Evolutionary conservation across 2,888 invertebrate species (phyloP), one percentile per base, ranked within the genome.

Genomic region (Mystacides longicornis): DNA sequence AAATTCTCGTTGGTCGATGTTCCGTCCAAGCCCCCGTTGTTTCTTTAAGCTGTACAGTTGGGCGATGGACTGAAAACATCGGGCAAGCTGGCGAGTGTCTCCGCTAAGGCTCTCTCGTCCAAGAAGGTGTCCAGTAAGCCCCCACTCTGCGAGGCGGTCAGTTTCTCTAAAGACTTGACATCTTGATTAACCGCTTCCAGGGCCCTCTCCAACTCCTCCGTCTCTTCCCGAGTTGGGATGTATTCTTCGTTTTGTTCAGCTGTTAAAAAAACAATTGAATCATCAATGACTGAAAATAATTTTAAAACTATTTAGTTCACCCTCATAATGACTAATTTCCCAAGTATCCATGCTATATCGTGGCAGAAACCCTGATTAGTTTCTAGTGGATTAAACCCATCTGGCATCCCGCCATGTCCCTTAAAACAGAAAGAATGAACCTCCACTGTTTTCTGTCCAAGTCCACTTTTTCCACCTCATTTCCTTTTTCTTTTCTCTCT

Each of bases 121-220:
- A 85, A 65, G 56, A 82, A 75, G 21, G 85, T 82, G 65, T 85
- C 85, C 51, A 80, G 67, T 56, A 81, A 68, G 23, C 51, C 53
- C 7, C n/a, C 16, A 16, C 37, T 14, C 52, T 56, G 54, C 3
- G 58, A 56, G 16, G 53, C 56, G 2, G 82, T 83, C 69, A 83
- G 73, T 69, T 85, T 83, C 67, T 86, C 85, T 64, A 86, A 70
- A 56, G 83, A 83, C 69, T 85, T 81, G 19, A 85, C 82, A 66
- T 85, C 84, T 67, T 85, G 83, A 67, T 87, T 86, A 46, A 87
- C 88, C 49, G 85, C 85, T 63, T 87, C 87, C 60, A 93, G 72
- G 7, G 92, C 93, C 57, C 92, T 83, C 67, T 93, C 92, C 64
- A 93, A 72, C 69, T 93, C 93, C 63, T 93, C 92, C 31, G 90